Evolutionary conservation across 2,797 vertebrate species (phyloP), one percentile per base, ranked within the genome.

Genomic region (Myotis myotis): DNA sequence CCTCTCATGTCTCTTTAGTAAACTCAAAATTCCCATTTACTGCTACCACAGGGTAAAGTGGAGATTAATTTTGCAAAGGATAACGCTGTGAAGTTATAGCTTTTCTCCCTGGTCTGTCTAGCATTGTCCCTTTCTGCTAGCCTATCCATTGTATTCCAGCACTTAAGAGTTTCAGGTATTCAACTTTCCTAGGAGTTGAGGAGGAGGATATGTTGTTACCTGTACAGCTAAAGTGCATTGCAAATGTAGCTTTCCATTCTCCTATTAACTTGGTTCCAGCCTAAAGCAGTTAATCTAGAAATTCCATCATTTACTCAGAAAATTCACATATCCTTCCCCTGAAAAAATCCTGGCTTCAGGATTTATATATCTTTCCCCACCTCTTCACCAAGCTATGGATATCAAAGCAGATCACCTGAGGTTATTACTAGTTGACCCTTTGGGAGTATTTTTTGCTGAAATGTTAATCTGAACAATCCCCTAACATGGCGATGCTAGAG

Each of bases 221-320:
- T 76, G 12, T 84, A 79, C 62, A 79, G 64, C 57, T 41, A 20
- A 66, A 25, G 19, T 78, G 17, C 71, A 51, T 81, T 76, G 51
- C 33, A 83, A 87, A 60, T 71, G 22, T 72, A 87, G 47, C 22
- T 78, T 83, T 81, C 49, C 36, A 8, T 91, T 78, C 25, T 78
- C 28, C 5, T 51, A 8, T 51, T 66, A 72, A 36, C 23, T 83
- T 92, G 44, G 41, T 89, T 93, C 53, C 15, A 87, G n/a, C 66
- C 44, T 89, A 76, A 62, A 85, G 75, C 53, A 76, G 57, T 75
- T 70, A 92, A 86, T 41, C 11, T 75, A 81, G 80, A 92, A 86
- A 75, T 66, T 91, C 41, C n/a, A 47, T 68, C 28, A n/a, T 72
- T 94, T 84, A 23, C 30, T 62, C 62, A 81, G 53, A 70, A 91